Evolutionary conservation across 1,140 invertebrate species (phyloP), one percentile per base, ranked within the genome.

Genomic region (Andrena cerasifolii): DNA sequence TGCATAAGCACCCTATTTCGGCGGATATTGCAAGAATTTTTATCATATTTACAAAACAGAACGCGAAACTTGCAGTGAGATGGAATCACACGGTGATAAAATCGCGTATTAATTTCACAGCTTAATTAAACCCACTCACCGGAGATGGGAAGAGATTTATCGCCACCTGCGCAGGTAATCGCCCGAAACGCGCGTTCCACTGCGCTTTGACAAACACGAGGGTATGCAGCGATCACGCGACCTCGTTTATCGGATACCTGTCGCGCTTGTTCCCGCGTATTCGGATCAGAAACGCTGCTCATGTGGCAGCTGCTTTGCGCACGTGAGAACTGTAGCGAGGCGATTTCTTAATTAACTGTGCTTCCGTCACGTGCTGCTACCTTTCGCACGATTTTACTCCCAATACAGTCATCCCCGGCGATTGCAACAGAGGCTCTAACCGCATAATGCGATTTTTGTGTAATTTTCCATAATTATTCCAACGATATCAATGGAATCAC

Each of bases 371-470:
- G 53, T 10, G 45, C 4, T 14, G 24, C 4, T 7, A n/a, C 62
- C 5, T 14, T 40, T 63, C 58, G 18, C 59, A 63, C 33, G 71
- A 65, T 65, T 63, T 65, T 53, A 65, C 47, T 12, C n/a, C 33
- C 2, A 31, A 33, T 28, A 47, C 31, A 8, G 24, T 28, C 21
- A 24, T 24, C 47, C 12, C 21, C 14, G 31, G 0, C 10, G 7
- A 2, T 66, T 66, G 63, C 47, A 33, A 66, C 31, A 66, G 24
- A 26, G 1, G 21, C 28, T 43, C 62, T 18, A 58, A 33, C 36
- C n/a, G 12, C 10, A n/a, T 51, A 16, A 51, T 43, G 12, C n/a
- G 6, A 10, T 28, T 18, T 59, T 47, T 14, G n/a, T 33, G n/a
- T 47, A 71, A 59, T 16, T 21, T 43, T n/a, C 6, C 7, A 8